Evolutionary conservation across 2,888 invertebrate species (phyloP).

Genomic region (Callinectes sapidus): DNA sequence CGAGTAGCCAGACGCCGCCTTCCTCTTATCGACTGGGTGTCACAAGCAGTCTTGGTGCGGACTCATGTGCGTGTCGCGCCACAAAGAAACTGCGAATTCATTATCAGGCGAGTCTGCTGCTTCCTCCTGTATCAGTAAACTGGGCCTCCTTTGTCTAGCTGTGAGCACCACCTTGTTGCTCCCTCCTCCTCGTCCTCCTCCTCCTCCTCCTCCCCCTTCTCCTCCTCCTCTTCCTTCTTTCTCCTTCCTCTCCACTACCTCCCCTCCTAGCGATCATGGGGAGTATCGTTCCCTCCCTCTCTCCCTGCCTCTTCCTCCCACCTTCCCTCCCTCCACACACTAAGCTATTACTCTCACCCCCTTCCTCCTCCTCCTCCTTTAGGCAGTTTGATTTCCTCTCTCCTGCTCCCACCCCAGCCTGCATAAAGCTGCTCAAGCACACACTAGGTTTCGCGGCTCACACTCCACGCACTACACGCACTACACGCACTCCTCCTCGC

Average conservation of each 20-base stretch:
- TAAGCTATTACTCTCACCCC: constrained; percentile 34
- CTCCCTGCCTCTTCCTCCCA: background rate
- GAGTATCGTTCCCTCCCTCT: constrained; percentile 29
- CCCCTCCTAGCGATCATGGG: background rate
- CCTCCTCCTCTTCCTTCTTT: background rate
- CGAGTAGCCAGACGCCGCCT: constrained; percentile 20
- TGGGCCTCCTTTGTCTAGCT: constrained; percentile 34
- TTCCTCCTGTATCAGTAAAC: constrained; percentile 27
- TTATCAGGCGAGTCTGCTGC: constrained; percentile 24
- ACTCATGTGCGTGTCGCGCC: background rate
- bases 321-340: constrained; percentile 9
- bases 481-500: background rate
- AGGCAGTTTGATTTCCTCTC: constrained; percentile 38
- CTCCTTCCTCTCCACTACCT: background rate
- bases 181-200: background rate
- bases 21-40: constrained; percentile 11
- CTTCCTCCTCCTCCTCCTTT: constrained; percentile 28
- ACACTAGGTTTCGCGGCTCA: constrained; percentile 6
- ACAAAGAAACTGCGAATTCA: constrained; percentile 37
- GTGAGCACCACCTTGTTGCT: background rate
- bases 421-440: constrained; percentile 28
- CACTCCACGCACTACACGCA: background rate
- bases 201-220: background rate
- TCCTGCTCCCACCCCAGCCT: constrained; percentile 19
- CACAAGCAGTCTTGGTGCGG: background rate